Evolutionary conservation across 2,797 vertebrate genomes (phyloP).

Genomic region (Chaunax sp.): DNA sequence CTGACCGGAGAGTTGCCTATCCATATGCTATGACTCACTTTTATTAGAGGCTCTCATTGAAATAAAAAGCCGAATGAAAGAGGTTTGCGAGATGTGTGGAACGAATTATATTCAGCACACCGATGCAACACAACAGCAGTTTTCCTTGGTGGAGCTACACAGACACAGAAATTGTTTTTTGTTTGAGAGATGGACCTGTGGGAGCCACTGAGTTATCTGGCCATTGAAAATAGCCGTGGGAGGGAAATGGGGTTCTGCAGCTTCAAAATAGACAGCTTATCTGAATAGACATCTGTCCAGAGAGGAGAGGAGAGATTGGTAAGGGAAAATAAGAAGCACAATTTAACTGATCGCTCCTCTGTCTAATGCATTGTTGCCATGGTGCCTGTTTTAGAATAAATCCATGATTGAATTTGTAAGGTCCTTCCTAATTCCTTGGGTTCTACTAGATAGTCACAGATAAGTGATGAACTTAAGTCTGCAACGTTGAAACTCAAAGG

Average conservation of each 20-base stretch:
- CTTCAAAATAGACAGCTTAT: conserved; percentile 61
- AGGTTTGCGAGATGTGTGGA: conserved; percentile 64
- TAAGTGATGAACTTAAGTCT: too few relatives aligned
- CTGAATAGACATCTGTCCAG: conserved; percentile 64
- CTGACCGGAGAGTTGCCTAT: conserved; percentile 48
- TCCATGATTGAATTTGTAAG: too few relatives aligned
- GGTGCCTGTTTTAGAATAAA: background rate
- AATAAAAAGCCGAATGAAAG: conserved; percentile 54
- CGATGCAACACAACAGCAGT: conserved; percentile 43
- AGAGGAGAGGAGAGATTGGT: conserved; percentile 20
- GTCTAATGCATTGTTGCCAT: conserved; percentile 7
- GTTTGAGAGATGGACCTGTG: conserved; percentile 28
- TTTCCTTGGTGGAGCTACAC: conserved; percentile 24
- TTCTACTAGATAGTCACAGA: too few relatives aligned
- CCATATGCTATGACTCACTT: conserved; percentile 65
- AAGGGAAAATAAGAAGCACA: conserved; percentile 22
- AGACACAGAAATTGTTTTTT: conserved; percentile 20
- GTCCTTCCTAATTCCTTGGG: too few relatives aligned
- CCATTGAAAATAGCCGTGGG: conserved; percentile 59
- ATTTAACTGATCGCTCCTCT: conserved; percentile 21
- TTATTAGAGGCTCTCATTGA: conserved; percentile 48
- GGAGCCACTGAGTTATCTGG: conserved; percentile 63
- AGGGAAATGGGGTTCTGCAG: conserved; percentile 38
- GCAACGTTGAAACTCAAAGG: too few relatives aligned
- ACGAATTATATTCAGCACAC: conserved; percentile 43